Percentiles rank a stretch among this genome's conserved stretches.
Conservation (phyloP, 2,888 invertebrate species). For the Orthonychiurus folsomi region DNA sequence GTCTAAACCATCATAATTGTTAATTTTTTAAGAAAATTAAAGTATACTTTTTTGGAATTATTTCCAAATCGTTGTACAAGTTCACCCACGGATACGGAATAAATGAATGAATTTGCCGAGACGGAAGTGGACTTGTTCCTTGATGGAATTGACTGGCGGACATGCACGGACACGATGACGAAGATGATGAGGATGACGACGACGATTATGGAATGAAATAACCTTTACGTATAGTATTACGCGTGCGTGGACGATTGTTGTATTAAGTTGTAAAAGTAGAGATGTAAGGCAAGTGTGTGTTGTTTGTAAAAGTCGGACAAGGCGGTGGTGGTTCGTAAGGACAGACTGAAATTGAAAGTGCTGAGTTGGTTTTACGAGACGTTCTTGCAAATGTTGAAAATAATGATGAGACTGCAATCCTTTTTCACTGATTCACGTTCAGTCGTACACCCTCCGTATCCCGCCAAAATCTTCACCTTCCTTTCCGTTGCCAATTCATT, state of each 20-base stretch:
- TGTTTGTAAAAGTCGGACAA: not conserved
- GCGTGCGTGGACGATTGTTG: not conserved
- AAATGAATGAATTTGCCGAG: not conserved
- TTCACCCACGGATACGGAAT: not conserved
- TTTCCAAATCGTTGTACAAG: too few species aligned
- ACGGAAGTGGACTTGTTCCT: not conserved
- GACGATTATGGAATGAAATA: not conserved
- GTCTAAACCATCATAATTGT: too few species aligned
- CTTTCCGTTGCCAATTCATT: too few species aligned
- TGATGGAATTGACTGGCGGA: not conserved
- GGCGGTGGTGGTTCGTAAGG: not conserved
- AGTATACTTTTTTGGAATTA: too few species aligned
- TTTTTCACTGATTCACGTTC: slow-evolving; percentile 12
- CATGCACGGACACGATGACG: not conserved
- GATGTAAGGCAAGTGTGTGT: not conserved
- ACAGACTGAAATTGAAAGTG: slow-evolving; percentile 10
- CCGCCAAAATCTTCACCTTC: not conserved
- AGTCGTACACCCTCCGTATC: not conserved
- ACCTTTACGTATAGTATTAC: not conserved
- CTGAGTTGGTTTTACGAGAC: slow-evolving; percentile 11
- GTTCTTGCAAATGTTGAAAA: slow-evolving; percentile 18
- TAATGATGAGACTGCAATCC: slow-evolving; percentile 30
- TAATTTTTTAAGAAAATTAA: too few species aligned
- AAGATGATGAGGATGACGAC: not conserved
- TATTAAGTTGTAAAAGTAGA: not conserved